A percentile compares a stretch with the other conserved stretches of the same genome.
Conservation (phyloP, 30 jellyfish, hydroid and myxozoan species). For the Catostylus mosaicus region DNA sequence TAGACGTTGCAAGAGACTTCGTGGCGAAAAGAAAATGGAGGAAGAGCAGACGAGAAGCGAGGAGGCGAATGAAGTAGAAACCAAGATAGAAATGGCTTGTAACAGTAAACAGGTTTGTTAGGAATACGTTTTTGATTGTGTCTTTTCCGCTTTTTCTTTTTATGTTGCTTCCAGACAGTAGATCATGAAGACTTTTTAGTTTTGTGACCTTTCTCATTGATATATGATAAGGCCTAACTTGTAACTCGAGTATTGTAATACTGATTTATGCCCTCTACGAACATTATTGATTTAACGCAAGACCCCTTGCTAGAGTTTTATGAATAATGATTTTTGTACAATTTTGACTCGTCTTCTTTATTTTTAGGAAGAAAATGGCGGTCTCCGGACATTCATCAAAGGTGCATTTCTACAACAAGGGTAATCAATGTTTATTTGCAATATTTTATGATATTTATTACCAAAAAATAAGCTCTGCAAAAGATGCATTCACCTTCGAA, state of each 20-base stretch:
- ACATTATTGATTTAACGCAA: too few species aligned
- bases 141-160: background rate
- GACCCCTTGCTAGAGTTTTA: too few species aligned
- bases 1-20: conserved; percentile 63
- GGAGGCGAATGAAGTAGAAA: background rate
- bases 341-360: background rate
- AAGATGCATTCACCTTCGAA: too few species aligned
- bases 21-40: conserved; percentile 31
- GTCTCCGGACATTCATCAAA: conserved; percentile 3
- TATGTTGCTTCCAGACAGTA: background rate
- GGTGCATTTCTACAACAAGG: background rate
- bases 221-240: too few species aligned
- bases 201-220: too few species aligned
- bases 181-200: background rate
- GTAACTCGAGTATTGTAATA: too few species aligned
- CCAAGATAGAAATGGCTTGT: background rate
- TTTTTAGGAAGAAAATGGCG: background rate
- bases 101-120: background rate
- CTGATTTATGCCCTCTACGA: too few species aligned
- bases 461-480: too few species aligned
- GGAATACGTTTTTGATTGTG: background rate
- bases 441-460: too few species aligned
- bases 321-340: too few species aligned
- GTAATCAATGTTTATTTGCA: background rate
- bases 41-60: background rate